Conservation (phyloP, 2,113 vertebrate species). For the Tonatia bakeri region DNA sequence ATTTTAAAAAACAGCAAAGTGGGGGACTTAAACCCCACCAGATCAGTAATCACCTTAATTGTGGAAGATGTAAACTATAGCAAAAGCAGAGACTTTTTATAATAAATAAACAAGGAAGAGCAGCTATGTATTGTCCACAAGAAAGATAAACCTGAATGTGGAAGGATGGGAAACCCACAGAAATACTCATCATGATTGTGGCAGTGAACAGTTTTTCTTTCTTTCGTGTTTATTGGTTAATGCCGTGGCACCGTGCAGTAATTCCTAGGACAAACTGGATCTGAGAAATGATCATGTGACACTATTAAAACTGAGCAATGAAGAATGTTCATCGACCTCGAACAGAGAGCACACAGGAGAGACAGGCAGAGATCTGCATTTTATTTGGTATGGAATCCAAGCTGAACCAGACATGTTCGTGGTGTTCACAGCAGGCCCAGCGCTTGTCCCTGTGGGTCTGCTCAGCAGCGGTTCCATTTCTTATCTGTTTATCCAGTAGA, state of each 20-base stretch:
- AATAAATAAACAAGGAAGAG: background rate
- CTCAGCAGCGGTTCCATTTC: background rate
- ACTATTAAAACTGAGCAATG: background rate
- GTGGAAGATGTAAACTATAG: background rate
- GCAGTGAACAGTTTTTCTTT: background rate
- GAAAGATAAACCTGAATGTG: background rate
- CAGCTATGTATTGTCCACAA: background rate
- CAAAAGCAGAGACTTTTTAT: background rate
- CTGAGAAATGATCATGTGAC: background rate
- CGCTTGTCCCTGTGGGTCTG: background rate
- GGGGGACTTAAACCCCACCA: background rate
- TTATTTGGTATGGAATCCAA: background rate
- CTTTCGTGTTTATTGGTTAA: background rate
- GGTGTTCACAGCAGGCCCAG: background rate
- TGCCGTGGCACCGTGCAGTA: background rate
- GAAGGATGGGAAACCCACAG: background rate
- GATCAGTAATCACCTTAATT: background rate
- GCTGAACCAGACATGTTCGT: background rate
- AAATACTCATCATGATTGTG: background rate
- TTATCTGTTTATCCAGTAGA: constrained; percentile 7
- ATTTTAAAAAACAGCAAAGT: background rate
- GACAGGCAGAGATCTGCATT: background rate
- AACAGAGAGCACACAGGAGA: background rate
- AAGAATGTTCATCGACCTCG: background rate
- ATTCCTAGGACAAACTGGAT: background rate